Evolutionary conservation across 2,888 invertebrate genomes (phyloP).

Genomic region (Colletes collaris): DNA sequence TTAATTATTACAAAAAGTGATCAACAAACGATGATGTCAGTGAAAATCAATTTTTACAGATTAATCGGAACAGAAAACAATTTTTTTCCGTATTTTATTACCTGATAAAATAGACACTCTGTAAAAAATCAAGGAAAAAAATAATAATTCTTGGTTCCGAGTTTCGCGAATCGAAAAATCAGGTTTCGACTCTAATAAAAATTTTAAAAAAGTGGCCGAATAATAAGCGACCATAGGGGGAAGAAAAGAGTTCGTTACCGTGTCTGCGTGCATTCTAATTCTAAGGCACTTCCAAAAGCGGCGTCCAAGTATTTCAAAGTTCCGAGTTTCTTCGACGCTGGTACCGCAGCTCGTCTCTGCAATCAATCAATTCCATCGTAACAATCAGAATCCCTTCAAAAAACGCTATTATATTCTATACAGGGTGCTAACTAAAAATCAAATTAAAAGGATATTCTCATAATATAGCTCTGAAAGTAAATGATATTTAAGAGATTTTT

Average conservation of each 20-base stretch:
- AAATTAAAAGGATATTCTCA: too few species aligned
- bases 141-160: too few species aligned
- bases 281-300: constrained; percentile 72
- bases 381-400: not conserved
- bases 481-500: too few species aligned
- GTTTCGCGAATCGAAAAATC: too few species aligned
- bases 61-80: too few species aligned
- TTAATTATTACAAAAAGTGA: not conserved
- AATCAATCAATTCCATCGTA: constrained; percentile 7
- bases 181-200: too few species aligned
- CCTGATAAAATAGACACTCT: too few species aligned
- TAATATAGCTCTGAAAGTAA: too few species aligned
- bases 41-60: too few species aligned
- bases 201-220: not conserved
- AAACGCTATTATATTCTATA: not conserved
- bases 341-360: constrained; percentile 74
- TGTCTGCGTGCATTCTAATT: constrained; percentile 69
- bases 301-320: constrained; percentile 72
- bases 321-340: constrained; percentile 70
- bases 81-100: too few species aligned
- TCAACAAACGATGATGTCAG: not conserved
- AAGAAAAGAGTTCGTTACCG: constrained; percentile 70
- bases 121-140: too few species aligned
- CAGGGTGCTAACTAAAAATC: too few species aligned
- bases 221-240: not conserved